Evolutionary conservation across 2,888 invertebrate species (phyloP).

Genomic region (Ophion ventricosus): DNA sequence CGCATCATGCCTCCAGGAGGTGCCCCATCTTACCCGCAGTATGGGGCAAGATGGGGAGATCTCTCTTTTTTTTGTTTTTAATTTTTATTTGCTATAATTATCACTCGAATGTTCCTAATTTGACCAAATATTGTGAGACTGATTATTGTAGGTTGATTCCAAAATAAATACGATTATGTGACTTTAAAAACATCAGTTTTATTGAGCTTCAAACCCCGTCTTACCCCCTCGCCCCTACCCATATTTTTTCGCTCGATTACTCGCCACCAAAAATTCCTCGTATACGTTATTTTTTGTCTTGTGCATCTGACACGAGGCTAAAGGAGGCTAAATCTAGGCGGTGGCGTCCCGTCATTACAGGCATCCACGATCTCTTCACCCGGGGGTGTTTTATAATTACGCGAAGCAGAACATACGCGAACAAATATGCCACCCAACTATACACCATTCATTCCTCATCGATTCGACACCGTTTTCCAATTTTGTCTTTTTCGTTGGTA

Average conservation of each 20-base stretch:
- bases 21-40: too few species aligned
- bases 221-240: too few species aligned
- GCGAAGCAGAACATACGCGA: not conserved
- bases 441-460: slow-evolving; percentile 38
- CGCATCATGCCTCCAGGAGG: too few species aligned
- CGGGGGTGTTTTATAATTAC: slow-evolving; percentile 60
- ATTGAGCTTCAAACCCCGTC: too few species aligned
- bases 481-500: slow-evolving; percentile 34
- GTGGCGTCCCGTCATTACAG: slow-evolving; percentile 15
- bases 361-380: slow-evolving; percentile 36
- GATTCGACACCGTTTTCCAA: slow-evolving; percentile 61
- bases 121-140: too few species aligned
- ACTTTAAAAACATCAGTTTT: too few species aligned
- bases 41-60: too few species aligned
- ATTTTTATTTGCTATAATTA: too few species aligned
- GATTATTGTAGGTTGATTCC: too few species aligned
- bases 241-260: not conserved
- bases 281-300: not conserved
- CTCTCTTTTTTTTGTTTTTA: too few species aligned
- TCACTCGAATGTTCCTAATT: too few species aligned
- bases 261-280: not conserved
- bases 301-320: not conserved
- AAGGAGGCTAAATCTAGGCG: slow-evolving; percentile 17
- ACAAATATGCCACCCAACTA: not conserved
- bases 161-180: too few species aligned